Evolutionary conservation across 2,797 vertebrate species (phyloP).

Genomic region (Geotrypetes seraphini): DNA sequence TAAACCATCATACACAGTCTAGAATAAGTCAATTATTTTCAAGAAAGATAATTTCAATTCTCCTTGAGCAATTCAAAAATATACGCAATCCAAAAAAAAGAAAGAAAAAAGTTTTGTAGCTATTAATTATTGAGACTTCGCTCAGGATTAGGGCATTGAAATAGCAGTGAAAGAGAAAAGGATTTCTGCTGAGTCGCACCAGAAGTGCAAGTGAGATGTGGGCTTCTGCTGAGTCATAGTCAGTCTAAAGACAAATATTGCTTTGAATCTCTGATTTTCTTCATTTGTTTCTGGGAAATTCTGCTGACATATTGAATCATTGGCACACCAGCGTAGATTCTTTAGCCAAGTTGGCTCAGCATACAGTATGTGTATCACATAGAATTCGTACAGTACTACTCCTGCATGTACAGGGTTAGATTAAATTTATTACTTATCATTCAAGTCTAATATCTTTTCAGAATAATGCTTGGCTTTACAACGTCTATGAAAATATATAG

Average conservation of each 20-base stretch:
- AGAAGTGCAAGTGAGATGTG: not conserved
- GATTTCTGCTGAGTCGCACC: not conserved
- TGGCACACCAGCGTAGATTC: conserved; percentile 10
- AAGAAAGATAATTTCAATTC: conserved; percentile 22
- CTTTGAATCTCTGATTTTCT: not conserved
- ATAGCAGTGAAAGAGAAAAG: no score
- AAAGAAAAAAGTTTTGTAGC: not conserved
- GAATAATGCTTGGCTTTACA: no score
- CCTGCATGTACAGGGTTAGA: not conserved
- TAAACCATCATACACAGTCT: conserved; percentile 11
- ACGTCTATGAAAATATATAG: no score
- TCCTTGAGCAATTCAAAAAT: conserved; percentile 13
- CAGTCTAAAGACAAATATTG: not conserved
- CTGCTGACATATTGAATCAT: conserved; percentile 12
- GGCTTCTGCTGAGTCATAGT: not conserved
- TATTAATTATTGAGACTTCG: not conserved
- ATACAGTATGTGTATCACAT: no score
- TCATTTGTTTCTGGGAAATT: not conserved
- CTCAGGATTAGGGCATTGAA: no score
- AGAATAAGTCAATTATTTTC: conserved; percentile 20
- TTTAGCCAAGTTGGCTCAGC: rapidly evolving
- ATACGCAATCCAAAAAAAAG: not conserved
- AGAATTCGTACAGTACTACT: no score
- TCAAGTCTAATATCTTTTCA: not conserved
- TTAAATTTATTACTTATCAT: not conserved